Evolutionary conservation across 2,888 invertebrate genomes (phyloP), one percentile per base, ranked within the genome.

Genomic region (Meteorus cinctellus): DNA sequence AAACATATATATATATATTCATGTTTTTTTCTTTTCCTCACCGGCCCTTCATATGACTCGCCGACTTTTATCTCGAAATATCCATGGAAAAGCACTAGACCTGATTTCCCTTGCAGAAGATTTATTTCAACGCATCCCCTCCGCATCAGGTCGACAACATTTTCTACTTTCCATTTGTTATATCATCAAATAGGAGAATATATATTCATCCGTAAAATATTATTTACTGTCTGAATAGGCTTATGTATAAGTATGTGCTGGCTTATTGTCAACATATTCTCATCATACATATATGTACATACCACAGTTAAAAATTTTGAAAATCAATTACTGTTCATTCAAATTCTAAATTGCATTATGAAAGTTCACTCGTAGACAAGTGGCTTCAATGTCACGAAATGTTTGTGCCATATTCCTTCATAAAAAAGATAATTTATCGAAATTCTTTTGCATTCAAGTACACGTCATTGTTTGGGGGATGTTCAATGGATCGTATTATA

Each of bases 381-480:
- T 59, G 19, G 59, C 74, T 74, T 67, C 24, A 75, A 78, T 77
- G 62, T 69, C 72, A 71, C 63, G 73, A 75, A 70, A 65, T 77
- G 65, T 75, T 74, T 72, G 69, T 71, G 41, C 8, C 41, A 41
- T 41, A 12, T 8, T 10, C 1, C 8, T 12, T 8, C 0, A 41
- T 41, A 41, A 41, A 41, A 41, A 4, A 10, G 41, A 41, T 41
- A 41, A 12, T 41, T 41, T 12, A 41, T 41, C 2, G 41, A 12
- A 12, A 41, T 8, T 41, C 12, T 41, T 41, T 41, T 41, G 12
- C 41, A 41, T 41, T 41, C 12, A 41, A 41, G 41, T 2, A 41
- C 41, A 41, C 12, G 12, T 41, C 12, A 41, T 41, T 41, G 4
- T 41, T 12, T 10, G 6, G 8, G 12, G 41, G 41, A 12, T 41